phyloP scores from a whole-genome alignment of 1,140 invertebrate genomes.

The Leucophenga varia region DNA sequence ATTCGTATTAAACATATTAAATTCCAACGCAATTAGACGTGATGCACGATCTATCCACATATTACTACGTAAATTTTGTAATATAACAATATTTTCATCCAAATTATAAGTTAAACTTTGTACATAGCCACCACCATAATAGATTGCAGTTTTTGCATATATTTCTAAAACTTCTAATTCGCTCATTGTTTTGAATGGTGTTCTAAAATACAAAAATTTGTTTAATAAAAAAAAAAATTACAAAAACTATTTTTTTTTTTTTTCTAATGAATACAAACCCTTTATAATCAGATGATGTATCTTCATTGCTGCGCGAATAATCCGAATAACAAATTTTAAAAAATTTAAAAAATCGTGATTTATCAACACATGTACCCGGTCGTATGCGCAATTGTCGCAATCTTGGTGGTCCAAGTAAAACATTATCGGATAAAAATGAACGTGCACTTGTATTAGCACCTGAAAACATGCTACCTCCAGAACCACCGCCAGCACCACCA shows the following conservation, averaged over 20 bases:
- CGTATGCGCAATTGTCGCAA: constrained; percentile 24
- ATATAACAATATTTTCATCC: constrained; percentile 4
- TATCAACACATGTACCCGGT: constrained; percentile 5
- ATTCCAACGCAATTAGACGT: constrained; percentile 20
- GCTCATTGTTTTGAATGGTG: constrained; percentile 4
- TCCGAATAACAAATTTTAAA: constrained; percentile 12
- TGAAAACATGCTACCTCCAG: no score
- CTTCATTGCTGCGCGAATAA: constrained; percentile 12
- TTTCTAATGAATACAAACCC: background rate
- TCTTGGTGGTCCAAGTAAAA: constrained; percentile 21
- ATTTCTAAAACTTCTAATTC: constrained; percentile 5
- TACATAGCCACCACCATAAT: constrained; percentile 22
- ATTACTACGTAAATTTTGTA: constrained; percentile 5
- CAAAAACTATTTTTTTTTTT: no score
- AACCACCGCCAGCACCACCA: no score
- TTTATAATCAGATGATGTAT: constrained; percentile 1
- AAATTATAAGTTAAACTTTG: constrained; percentile 8
- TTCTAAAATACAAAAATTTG: background rate
- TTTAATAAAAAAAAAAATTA: background rate
- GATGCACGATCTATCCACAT: constrained; percentile 28
- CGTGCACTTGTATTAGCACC: background rate
- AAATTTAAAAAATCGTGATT: constrained; percentile 11
- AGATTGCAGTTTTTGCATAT: constrained; percentile 2
- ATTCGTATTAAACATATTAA: constrained; percentile 23
- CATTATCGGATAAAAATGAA: constrained; percentile 15